Evolutionary conservation across 2,113 vertebrate genomes (phyloP), one percentile per base, ranked within the genome.

Genomic region (Nothocercus nigrocapillus): DNA sequence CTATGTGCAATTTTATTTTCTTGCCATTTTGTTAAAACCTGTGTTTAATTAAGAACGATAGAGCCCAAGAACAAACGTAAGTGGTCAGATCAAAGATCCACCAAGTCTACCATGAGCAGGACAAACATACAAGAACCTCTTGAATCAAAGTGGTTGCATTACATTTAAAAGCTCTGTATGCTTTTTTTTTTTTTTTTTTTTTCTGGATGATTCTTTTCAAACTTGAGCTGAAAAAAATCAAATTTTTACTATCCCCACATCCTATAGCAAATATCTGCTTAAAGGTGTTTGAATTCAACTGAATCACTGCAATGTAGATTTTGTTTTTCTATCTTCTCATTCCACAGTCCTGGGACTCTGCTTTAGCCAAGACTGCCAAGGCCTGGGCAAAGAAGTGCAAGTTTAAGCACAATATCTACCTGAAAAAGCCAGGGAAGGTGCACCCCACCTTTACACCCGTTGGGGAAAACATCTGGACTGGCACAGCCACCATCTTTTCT

Each of bases 381-480:
- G 97, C 97, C 2, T 98, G 97, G 98, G 98, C 97, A 9, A 97
- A 97, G 80, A 97, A 94, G 54, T 98, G 98, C 96, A 59, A 53
- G 20, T 91, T 92, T 93, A 4, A 73, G 21, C 96, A 82, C 87
- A 98, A 98, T 30, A 38, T 0, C 54, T 80, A 97, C 73, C 95
- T 98, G 82, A n/a, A 97, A 91, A 34, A 74, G 3, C 24, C 19
- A 4, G 10, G 78, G 7, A 97, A 94, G 91, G 64, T 88, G 74
- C 98, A 98, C 62, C 97, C 97, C 73, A 82, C 9, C 32, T 98
- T 98, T 90, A 45, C 24, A 38, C 4, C 40, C 42, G 66, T 97
- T 79, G 98, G 98, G 89, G 98, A 98, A 97, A 98, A 98, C 75
- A 97, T 98, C 47, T 98, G 97, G 97, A 94, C 96, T 13, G 97